These are phyloP conservation scores for Pararge aegeria DNA, from an alignment of 1,140 invertebrate genomes.

Conservation along the genomic window DNA sequence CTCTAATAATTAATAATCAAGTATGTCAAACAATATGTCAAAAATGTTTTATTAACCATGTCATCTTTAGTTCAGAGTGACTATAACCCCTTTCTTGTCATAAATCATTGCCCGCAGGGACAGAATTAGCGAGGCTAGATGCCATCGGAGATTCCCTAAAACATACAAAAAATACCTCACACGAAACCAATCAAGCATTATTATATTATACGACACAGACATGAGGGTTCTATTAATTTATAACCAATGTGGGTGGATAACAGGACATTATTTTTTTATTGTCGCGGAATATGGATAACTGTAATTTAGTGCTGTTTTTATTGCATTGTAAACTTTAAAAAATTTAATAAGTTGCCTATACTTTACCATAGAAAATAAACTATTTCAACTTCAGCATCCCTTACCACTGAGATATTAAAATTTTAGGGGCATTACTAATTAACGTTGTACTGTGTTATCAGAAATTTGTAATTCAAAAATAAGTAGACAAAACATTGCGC, in stretches of 20 bases:
- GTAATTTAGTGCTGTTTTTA: slow-evolving; percentile 46
- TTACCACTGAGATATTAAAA: too few species aligned
- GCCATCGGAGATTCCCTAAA: slow-evolving; percentile 58
- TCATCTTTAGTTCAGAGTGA: background rate
- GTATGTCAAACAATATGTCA: too few species aligned
- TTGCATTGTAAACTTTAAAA: background rate
- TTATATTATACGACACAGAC: slow-evolving; percentile 57
- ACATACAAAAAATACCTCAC: slow-evolving; percentile 74
- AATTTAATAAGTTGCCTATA: background rate
- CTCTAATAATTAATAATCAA: too few species aligned
- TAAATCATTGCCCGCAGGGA: slow-evolving; percentile 68
- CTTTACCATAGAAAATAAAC: background rate
- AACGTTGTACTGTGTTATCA: too few species aligned
- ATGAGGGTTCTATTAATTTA: slow-evolving; percentile 79
- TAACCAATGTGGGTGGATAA: slow-evolving; percentile 77
- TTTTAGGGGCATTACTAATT: too few species aligned
- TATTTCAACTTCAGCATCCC: too few species aligned
- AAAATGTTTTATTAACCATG: background rate
- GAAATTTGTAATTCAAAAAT: too few species aligned
- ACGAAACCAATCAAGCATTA: slow-evolving; percentile 71
- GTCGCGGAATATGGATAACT: slow-evolving; percentile 54
- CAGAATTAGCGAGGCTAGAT: slow-evolving; percentile 55
- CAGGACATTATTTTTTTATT: slow-evolving; percentile 68
- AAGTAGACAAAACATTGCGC: too few species aligned
- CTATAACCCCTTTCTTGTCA: slow-evolving; percentile 35